Percentiles rank a stretch among this genome's conserved stretches.
These are phyloP conservation scores for Phenganax subtilis DNA, from an alignment of 92 coral and sea anemone genomes.

Conservation along the genomic window DNA sequence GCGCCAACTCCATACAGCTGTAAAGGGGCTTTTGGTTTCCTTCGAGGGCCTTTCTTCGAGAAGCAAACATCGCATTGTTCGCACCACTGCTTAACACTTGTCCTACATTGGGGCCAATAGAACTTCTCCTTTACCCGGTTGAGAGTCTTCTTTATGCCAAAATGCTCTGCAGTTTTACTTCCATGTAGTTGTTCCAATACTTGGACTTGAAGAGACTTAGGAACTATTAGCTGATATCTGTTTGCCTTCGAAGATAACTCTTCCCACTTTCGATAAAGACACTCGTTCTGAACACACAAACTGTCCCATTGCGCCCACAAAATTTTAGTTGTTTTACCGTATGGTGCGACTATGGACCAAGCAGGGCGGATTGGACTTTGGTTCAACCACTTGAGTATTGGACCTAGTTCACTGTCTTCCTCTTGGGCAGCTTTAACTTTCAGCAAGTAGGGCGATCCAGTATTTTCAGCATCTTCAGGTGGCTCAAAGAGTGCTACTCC, in stretches of 20 bases:
- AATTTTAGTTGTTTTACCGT: background rate
- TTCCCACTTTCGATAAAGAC: conserved; percentile 5
- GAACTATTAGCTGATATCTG: background rate
- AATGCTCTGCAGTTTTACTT: conserved; percentile 17
- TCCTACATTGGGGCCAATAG: conserved; percentile 31
- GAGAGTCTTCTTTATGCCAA: conserved; percentile 28
- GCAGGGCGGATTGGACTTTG: conserved; percentile 22
- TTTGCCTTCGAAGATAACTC: background rate
- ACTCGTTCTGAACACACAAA: background rate
- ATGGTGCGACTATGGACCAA: conserved; percentile 10
- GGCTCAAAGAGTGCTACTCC: too few species aligned
- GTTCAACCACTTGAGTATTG: background rate
- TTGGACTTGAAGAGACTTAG: background rate
- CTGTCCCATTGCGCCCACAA: conserved; percentile 35
- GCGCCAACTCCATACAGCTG: conserved; percentile 17
- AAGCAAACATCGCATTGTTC: conserved; percentile 21
- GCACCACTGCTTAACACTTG: conserved; percentile 26
- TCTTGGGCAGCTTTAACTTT: background rate
- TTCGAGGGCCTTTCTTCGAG: conserved; percentile 18
- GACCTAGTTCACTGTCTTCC: background rate
- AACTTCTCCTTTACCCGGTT: conserved; percentile 11
- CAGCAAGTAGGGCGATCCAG: too few species aligned
- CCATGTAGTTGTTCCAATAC: conserved; percentile 18
- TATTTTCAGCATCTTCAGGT: too few species aligned
- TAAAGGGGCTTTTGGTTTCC: conserved; percentile 8